Conservation (phyloP, 2,888 invertebrate genomes). For the Euclidia mi region DNA sequence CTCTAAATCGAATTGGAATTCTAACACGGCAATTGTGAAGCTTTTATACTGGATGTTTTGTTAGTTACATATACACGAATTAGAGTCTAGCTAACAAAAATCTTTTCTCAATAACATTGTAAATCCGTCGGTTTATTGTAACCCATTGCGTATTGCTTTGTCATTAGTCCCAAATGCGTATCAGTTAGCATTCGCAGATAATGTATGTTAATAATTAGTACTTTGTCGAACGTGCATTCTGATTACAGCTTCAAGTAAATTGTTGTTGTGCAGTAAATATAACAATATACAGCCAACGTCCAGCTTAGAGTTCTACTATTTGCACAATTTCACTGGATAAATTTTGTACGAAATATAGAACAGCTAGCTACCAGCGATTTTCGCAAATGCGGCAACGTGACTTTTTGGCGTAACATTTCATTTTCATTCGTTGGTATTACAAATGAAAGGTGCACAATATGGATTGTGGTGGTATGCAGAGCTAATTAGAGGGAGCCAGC, state of each 20-base stretch:
- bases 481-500: slow-evolving; percentile 45
- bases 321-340: no score
- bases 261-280: no score
- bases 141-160: no score
- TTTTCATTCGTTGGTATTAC: slow-evolving; percentile 34
- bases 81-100: background rate
- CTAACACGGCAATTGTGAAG: slow-evolving; percentile 1
- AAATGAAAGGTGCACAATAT: slow-evolving; percentile 40
- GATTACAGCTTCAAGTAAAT: no score
- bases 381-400: background rate
- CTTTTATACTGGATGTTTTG: slow-evolving; percentile 1
- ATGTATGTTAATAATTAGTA: no score
- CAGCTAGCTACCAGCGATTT: background rate
- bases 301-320: no score
- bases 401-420: slow-evolving; percentile 21
- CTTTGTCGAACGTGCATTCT: no score
- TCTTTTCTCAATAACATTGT: background rate
- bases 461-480: slow-evolving; percentile 31
- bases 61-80: background rate
- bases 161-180: no score
- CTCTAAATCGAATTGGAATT: slow-evolving; percentile 5
- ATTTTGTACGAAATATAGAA: background rate
- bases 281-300: no score
- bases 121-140: background rate
- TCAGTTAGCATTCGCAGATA: no score